Base-by-base conservation (phyloP, 1,140 invertebrate species). In the Reticulitermes speratus region DNA sequence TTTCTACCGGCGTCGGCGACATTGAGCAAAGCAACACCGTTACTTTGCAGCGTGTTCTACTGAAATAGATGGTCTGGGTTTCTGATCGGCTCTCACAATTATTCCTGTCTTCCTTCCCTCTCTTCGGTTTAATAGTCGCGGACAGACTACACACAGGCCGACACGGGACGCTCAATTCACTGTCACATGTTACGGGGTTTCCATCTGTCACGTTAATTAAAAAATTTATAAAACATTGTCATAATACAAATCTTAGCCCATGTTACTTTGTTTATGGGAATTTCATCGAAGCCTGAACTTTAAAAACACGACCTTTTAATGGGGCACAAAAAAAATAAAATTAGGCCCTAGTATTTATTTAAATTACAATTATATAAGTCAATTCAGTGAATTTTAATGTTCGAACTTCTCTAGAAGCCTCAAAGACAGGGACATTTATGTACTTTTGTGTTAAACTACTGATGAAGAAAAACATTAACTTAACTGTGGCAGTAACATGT, bases 71-170 rank as follows among this genome's bases (percentile, higher is more conserved):
- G 25, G 59, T 8, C 14, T 48, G 14, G 52, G 14, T 55, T 55
- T 55, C n/a, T 75, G 65, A 75, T 75, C 65, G 65, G 12, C 65
- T 30, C 65, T 75, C 65, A 75, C 65, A 75, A 75, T 75, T 75
- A 30, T 75, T 75, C 12, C 65, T 75, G 65, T 30, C 65, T 75
- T 75, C n/a, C 25, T 25, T 12, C 65, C 14, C 65, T 30, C 65
- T 30, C n/a, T 25, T 75, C 65, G n/a, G n/a, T 75, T 75, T 75
- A 75, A 75, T n/a, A 23, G 25, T 75, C 7, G 65, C 65, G 65
- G 25, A 30, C n/a, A 75, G 65, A 11, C 25, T n/a, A 75, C 65
- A 75, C 14, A 75, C n/a, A 25, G n/a, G 2, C 65, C 65, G 65
- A n/a, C 25, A 75, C 7, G 25, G 65, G 65, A 75, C 25, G 14